phyloP scores from a whole-genome alignment of 2,888 invertebrate genomes.

The Melinaea menophilus region DNA sequence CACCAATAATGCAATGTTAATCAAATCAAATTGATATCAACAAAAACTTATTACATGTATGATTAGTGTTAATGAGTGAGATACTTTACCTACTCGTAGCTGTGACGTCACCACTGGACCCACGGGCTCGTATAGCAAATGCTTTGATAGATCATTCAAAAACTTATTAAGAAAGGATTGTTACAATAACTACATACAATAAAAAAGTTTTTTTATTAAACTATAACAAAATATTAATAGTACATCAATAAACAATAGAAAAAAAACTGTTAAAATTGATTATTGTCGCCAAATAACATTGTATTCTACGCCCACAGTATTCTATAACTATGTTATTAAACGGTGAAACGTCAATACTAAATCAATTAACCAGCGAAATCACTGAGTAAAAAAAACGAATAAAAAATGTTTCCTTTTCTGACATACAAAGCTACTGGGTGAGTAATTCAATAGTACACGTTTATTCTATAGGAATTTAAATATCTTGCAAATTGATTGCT shows the following conservation, averaged over 20 bases:
- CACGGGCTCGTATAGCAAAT: neutral
- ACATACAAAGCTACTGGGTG: no score
- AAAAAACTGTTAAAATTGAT: constrained; percentile 15
- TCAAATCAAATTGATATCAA: constrained; percentile 45
- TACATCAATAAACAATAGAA: constrained; percentile 1
- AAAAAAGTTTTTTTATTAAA: no score
- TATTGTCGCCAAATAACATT: constrained; percentile 32
- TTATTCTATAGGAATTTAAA: neutral
- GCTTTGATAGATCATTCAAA: neutral
- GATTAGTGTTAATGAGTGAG: constrained; percentile 44
- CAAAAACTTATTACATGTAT: constrained; percentile 41
- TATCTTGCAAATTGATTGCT: neutral
- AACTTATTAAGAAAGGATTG: no score
- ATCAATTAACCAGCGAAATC: constrained; percentile 42
- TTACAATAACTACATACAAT: no score
- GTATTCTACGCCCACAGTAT: constrained; percentile 44
- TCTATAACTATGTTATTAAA: constrained; percentile 53
- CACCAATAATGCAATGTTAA: constrained; percentile 35
- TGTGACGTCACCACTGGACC: constrained; percentile 54
- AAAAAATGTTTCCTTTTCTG: neutral
- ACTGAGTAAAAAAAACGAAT: constrained; percentile 21
- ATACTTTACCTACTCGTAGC: constrained; percentile 32
- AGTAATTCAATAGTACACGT: no score
- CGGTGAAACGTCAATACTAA: constrained; percentile 54
- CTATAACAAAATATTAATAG: neutral